phyloP scores from a whole-genome alignment of 1,140 invertebrate genomes.

The Acromyrmex echinatior region DNA sequence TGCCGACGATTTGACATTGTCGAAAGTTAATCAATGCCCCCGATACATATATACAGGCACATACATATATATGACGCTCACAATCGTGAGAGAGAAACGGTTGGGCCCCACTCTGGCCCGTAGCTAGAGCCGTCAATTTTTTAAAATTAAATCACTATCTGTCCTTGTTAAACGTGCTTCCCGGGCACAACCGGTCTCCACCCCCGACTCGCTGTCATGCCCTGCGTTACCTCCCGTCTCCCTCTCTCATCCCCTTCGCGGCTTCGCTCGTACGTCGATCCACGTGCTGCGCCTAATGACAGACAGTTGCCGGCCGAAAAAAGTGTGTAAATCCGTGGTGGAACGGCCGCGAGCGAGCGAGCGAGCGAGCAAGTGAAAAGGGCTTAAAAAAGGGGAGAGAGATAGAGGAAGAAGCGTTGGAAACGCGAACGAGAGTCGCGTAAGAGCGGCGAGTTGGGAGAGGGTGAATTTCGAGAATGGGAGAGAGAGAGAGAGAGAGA shows the following conservation, averaged over 20 bases:
- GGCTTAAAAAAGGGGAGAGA: conserved; percentile 39
- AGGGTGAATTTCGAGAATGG: conserved; percentile 62
- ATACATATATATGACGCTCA: not conserved
- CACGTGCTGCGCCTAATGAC: conserved; percentile 85
- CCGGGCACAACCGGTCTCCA: conserved; percentile 70
- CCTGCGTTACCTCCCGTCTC: conserved; percentile 28
- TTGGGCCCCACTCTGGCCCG: conserved; percentile 64
- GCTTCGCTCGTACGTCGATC: conserved; percentile 73
- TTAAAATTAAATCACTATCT: conserved; percentile 87
- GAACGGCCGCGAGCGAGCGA: conserved; percentile 63
- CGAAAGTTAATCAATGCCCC: conserved; percentile 87
- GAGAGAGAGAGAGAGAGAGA: conserved; percentile 42
- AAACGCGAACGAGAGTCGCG: conserved; percentile 49
- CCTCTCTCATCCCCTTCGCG: conserved; percentile 29
- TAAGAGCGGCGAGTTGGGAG: conserved; percentile 59
- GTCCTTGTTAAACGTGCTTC: conserved; percentile 87
- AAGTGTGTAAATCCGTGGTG: conserved; percentile 82
- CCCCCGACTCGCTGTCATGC: conserved; percentile 49
- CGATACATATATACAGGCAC: not conserved
- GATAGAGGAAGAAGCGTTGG: conserved; percentile 47
- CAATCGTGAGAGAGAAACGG: conserved; percentile 50
- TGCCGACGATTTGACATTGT: conserved; percentile 86
- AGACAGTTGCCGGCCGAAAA: conserved; percentile 85
- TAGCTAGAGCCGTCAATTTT: conserved; percentile 84
- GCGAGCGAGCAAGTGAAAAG: conserved; percentile 1